phyloP scores from a whole-genome alignment of 2,797 vertebrate genomes.

The Pempheris klunzingeri region DNA sequence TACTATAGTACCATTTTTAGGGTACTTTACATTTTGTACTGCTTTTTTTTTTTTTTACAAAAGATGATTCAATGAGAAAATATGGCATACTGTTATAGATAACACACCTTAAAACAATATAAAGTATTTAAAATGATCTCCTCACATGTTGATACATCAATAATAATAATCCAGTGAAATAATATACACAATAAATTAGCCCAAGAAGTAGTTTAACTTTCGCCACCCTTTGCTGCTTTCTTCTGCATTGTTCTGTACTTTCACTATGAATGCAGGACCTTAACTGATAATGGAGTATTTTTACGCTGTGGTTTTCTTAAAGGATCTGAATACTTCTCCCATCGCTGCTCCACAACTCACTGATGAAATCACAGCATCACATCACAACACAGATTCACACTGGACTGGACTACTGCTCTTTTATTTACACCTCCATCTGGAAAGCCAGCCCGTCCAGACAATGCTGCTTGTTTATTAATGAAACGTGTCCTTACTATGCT shows the following conservation, averaged over 20 bases:
- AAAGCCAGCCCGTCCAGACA: conserved; percentile 61
- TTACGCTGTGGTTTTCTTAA: neutral
- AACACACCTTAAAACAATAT: neutral
- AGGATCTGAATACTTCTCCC: conserved; percentile 5
- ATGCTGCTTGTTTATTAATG: conserved; percentile 64
- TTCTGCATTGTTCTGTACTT: conserved; percentile 13
- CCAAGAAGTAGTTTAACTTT: neutral
- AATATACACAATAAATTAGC: neutral
- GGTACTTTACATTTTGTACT: neutral
- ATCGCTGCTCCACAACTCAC: conserved; percentile 10
- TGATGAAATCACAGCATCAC: conserved; percentile 46
- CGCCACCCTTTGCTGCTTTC: too few species aligned
- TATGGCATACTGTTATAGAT: neutral
- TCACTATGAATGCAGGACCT: neutral
- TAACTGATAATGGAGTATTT: neutral
- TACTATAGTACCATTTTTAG: neutral
- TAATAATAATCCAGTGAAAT: too few species aligned
- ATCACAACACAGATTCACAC: conserved; percentile 42
- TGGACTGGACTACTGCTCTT: conserved; percentile 52
- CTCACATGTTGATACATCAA: neutral
- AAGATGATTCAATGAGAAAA: neutral
- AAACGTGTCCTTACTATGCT: conserved; percentile 36
- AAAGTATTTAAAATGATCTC: neutral
- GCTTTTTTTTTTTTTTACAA: neutral
- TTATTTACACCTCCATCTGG: conserved; percentile 78